Evolutionary conservation across 64 coral and sea anemone genomes (phyloP), one percentile per base, ranked within the genome.

Genomic region (Trachythela sp.): DNA sequence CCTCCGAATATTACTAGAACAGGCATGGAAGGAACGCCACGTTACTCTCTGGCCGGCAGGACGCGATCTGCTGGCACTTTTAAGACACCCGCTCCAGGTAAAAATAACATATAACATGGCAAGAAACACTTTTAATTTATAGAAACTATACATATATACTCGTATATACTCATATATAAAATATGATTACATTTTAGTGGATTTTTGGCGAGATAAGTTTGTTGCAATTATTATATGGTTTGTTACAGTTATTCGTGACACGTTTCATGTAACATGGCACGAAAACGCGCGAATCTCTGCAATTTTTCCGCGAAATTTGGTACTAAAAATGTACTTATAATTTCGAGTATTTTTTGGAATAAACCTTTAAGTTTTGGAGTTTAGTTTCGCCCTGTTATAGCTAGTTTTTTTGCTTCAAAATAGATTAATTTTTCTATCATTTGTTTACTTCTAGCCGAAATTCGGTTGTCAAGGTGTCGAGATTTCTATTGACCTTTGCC

Each of bases 81-180:
- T 60, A 51, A 93, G 34, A 99, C 93, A 14, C 96, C 96, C 36
- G 96, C 96, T 10, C 96, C 96, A 56, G 92, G 96, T 99, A 91
- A 85, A 77, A n/a, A 84, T n/a, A 38, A 80, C n/a, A 17, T 87
- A 29, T 35, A n/a, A 59, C 20, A 35, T 9, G 13, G 3, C 30
- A 29, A 34, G 7, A 15, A 18, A 35, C 11, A 29, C 15, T 39
- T 11, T 80, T 3, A 77, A 39, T 2, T 9, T 64, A 64, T 64
- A 64, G 56, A n/a, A 20, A 11, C 42, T 6, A 45, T 45, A 45
- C 42, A 4, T 45, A 11, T 45, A 45, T 6, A 45, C 42, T 45
- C 42, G 42, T 45, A 45, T n/a, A n/a, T n/a, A n/a, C n/a, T n/a
- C n/a, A n/a, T n/a, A n/a, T n/a, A 11, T 45, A 6, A 45, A 45